Percentiles rank a stretch among this genome's conserved stretches.
These are phyloP conservation scores for Heliconius hortense DNA, from an alignment of 2,888 invertebrate genomes.

Conservation along the genomic window DNA sequence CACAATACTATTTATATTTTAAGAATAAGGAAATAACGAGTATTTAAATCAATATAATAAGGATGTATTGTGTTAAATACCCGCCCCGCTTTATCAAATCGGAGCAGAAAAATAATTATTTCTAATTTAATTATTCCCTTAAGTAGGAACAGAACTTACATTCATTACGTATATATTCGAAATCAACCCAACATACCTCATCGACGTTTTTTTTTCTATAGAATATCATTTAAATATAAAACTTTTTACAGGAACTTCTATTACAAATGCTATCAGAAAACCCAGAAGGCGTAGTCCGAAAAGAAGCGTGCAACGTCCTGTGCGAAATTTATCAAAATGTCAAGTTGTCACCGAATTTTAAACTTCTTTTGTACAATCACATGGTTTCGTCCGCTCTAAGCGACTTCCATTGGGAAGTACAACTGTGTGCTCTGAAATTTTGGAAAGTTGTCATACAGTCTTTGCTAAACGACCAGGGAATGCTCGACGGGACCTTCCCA, in stretches of 20 bases:
- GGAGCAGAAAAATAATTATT: no score
- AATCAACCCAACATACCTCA: no score
- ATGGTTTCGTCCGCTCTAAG: constrained; percentile 85
- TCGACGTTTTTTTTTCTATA: constrained; percentile 8
- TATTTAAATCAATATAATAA: neutral
- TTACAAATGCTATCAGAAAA: constrained; percentile 84
- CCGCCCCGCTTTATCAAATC: no score
- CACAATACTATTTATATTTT: neutral
- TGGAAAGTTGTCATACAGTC: constrained; percentile 87
- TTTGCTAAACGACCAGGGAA: constrained; percentile 88
- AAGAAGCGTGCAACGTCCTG: constrained; percentile 86
- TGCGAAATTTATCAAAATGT: constrained; percentile 85
- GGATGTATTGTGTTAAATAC: neutral
- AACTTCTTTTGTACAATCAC: constrained; percentile 82
- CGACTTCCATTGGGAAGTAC: constrained; percentile 93
- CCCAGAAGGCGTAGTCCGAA: constrained; percentile 89
- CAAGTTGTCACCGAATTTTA: constrained; percentile 79
- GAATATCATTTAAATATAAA: constrained; percentile 14
- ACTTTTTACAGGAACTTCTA: constrained; percentile 71
- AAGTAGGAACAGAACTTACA: no score
- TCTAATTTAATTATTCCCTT: no score
- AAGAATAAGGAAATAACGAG: neutral
- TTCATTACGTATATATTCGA: no score
- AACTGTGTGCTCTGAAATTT: constrained; percentile 86
- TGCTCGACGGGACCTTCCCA: constrained; percentile 91